These are phyloP conservation scores for Mactromeris polynyma DNA, from an alignment of 2,888 invertebrate species.

Conservation along the genomic window DNA sequence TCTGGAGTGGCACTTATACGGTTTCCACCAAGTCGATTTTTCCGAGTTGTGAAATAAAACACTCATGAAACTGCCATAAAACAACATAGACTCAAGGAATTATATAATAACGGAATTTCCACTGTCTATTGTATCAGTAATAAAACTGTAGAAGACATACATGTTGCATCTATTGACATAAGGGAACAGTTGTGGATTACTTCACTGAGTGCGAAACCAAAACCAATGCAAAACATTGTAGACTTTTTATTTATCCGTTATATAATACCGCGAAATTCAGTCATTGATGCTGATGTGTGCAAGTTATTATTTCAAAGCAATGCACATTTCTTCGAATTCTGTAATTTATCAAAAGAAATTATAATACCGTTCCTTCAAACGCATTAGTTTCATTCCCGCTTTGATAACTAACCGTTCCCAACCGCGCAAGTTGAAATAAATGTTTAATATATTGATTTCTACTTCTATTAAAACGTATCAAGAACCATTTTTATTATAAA, in stretches of 20 bases:
- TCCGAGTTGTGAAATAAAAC: constrained; percentile 37
- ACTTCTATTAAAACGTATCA: too few species aligned
- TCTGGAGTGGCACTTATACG: constrained; percentile 8
- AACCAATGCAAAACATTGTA: background rate
- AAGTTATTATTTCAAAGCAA: too few species aligned
- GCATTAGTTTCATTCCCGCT: too few species aligned
- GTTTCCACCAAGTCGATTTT: background rate
- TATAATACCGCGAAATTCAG: background rate
- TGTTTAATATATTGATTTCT: too few species aligned
- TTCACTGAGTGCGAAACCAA: background rate
- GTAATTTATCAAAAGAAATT: too few species aligned
- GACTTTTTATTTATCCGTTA: background rate
- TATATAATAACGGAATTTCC: background rate
- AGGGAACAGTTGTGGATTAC: background rate
- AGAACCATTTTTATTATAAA: too few species aligned
- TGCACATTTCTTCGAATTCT: too few species aligned
- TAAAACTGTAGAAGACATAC: background rate
- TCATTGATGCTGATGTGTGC: too few species aligned
- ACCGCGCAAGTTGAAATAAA: too few species aligned
- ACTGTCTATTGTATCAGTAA: background rate
- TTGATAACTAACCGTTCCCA: too few species aligned
- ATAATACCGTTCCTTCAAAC: too few species aligned
- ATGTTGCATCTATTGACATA: background rate
- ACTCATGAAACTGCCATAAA: constrained; percentile 47
- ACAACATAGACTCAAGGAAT: background rate